Conservation (phyloP, 2,797 vertebrate genomes). For the Morus bassanus region DNA sequence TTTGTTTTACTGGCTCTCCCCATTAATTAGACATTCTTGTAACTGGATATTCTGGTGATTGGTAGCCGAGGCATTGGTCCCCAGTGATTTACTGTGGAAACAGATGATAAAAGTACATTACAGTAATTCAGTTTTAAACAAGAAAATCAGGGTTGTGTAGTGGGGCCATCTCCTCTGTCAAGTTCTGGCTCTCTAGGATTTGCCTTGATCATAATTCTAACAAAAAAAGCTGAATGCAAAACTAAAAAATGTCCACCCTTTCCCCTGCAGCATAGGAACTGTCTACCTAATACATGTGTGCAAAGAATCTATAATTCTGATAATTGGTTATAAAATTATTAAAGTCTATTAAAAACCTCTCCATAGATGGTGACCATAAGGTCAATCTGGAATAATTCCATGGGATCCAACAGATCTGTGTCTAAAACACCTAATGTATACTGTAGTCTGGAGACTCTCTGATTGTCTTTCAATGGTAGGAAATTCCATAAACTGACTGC, state of each 20-base stretch:
- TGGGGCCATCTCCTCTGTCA: neutral
- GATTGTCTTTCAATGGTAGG: neutral
- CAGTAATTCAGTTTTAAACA: neutral
- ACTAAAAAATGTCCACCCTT: neutral
- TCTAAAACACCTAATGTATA: neutral
- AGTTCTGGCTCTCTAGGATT: neutral
- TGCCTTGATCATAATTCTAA: neutral
- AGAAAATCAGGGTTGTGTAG: neutral
- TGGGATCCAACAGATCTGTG: neutral
- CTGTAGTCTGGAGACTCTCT: neutral
- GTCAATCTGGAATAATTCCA: neutral
- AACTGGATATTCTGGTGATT: conserved; percentile 55
- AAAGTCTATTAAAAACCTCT: neutral
- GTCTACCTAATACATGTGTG: neutral
- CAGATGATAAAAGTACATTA: conserved; percentile 16
- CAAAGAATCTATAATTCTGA: neutral
- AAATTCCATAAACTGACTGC: neutral
- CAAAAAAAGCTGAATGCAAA: neutral
- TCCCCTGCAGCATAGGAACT: neutral
- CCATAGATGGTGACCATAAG: neutral
- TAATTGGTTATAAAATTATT: neutral
- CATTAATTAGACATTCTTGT: conserved; percentile 62
- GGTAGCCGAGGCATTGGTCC: conserved; percentile 41
- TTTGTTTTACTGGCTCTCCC: conserved; percentile 51
- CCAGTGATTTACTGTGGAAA: conserved; percentile 43